Conservation (phyloP, 2,888 invertebrate genomes). For the Cryptophagus acutangulus region DNA sequence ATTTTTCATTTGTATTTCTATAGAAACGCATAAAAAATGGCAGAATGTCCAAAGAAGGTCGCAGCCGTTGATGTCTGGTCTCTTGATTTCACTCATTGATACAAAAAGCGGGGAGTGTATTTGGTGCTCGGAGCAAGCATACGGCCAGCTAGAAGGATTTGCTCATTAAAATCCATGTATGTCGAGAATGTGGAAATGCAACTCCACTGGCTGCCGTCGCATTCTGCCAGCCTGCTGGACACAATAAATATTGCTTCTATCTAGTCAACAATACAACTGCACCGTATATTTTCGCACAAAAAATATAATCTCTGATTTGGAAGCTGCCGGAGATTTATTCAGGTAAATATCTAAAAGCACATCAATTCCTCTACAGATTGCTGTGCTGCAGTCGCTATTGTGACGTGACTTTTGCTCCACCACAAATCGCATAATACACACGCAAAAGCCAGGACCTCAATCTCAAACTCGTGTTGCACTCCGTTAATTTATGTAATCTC, state of each 20-base stretch:
- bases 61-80: slow-evolving; percentile 26
- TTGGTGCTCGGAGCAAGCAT: slow-evolving; percentile 27
- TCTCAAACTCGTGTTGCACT: slow-evolving; percentile 23
- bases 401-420: slow-evolving; percentile 28
- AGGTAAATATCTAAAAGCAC: slow-evolving; percentile 39
- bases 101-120: slow-evolving; percentile 40
- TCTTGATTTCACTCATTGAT: slow-evolving; percentile 37
- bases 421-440: too few relatives aligned
- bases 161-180: slow-evolving; percentile 49
- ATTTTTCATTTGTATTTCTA: background rate
- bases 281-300: slow-evolving; percentile 43
- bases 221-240: slow-evolving; percentile 47
- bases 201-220: slow-evolving; percentile 44
- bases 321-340: slow-evolving; percentile 42
- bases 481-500: slow-evolving; percentile 43
- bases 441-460: too few relatives aligned
- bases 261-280: slow-evolving; percentile 46
- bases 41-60: slow-evolving; percentile 33
- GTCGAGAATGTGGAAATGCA: slow-evolving; percentile 49
- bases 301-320: slow-evolving; percentile 44
- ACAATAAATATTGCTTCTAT: slow-evolving; percentile 47
- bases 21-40: slow-evolving; percentile 16
- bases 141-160: slow-evolving; percentile 32
- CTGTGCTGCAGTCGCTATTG: too few relatives aligned
- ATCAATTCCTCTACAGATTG: slow-evolving; percentile 40